Base-by-base conservation (phyloP, 30 jellyfish, hydroid and myxozoan genomes). In the Thelohanellus kitauei region DNA sequence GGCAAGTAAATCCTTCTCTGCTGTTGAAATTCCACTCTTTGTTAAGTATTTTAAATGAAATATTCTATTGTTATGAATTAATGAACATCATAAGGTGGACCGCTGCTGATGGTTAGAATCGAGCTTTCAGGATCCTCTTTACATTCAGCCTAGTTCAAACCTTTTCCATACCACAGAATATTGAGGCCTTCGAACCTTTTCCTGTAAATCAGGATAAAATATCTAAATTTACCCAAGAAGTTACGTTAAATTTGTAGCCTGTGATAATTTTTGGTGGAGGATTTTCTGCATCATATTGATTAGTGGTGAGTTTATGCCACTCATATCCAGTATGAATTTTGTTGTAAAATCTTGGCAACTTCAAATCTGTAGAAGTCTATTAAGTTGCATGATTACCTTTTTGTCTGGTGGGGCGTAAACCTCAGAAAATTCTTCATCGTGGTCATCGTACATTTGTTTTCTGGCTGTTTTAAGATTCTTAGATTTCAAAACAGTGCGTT, bases 251-350 rank as follows among this genome's bases (percentile, higher is more conserved):
- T 51, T 78, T 78, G 47, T 78, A 78, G 18, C 97, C 97, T 53
- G 64, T 88, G 0, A 78, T 89, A 38, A 78, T 48, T 54, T 78
- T 78, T 4, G 97, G 97, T 11, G 97, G 97, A 19, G 97, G 97
- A 32, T 78, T 78, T 40, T 78, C 97, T 39, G 64, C 73, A 23
- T 78, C 97, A 31, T 78, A 78, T 52, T 78, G 97, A n/a, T 88
- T 78, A 38, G 64, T 88, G 44, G 64, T 78, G 48, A 64, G 65
- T 50, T 78, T 78, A 33, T 78, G 64, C 97, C 97, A 78, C 38
- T 78, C 97, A 33, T 78, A 78, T 0, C 97, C 97, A 33, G 97
- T 78, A 34, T 78, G 97, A 20, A 78, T 89, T n/a, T 89, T 60
- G 42, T 78, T 78, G 66, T 64, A 78, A 50, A 78, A 78, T 17